These are phyloP conservation scores for Archips xylosteana DNA, from an alignment of 2,888 invertebrate genomes.

Conservation along the genomic window DNA sequence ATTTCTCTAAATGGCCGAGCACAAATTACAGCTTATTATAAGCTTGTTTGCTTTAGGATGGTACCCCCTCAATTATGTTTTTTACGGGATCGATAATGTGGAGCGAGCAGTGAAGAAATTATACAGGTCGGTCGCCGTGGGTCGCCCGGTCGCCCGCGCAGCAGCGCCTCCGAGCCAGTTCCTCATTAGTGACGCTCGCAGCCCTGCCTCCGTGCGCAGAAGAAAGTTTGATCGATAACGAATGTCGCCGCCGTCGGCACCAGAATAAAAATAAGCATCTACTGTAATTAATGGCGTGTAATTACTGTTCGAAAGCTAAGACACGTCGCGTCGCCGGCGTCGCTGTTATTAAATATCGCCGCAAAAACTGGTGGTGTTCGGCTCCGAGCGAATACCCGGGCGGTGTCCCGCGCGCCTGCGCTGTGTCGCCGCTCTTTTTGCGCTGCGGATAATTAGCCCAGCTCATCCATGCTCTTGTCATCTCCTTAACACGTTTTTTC, in stretches of 20 bases:
- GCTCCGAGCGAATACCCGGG: conserved; percentile 65
- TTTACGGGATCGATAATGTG: conserved; percentile 82
- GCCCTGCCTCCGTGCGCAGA: conserved; percentile 49
- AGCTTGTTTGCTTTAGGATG: conserved; percentile 86
- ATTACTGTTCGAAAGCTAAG: conserved; percentile 62
- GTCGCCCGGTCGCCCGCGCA: conserved; percentile 39
- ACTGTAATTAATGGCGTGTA: conserved; percentile 72
- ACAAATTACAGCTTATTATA: conserved; percentile 86
- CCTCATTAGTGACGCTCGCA: conserved; percentile 55
- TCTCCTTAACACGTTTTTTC: conserved; percentile 81
- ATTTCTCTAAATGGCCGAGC: conserved; percentile 85
- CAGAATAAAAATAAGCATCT: conserved; percentile 60
- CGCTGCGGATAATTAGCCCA: conserved; percentile 72
- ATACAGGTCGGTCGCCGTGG: conserved; percentile 68
- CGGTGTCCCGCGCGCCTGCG: conserved; percentile 68
- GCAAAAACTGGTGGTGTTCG: conserved; percentile 65
- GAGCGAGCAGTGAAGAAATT: conserved; percentile 83
- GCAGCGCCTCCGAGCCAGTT: conserved; percentile 60
- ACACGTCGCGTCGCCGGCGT: conserved; percentile 60
- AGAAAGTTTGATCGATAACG: conserved; percentile 66
- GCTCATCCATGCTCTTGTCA: conserved; percentile 79
- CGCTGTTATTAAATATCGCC: conserved; percentile 62
- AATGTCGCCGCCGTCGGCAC: conserved; percentile 63
- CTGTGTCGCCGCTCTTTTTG: conserved; percentile 67
- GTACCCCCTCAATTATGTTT: conserved; percentile 84